Base-by-base conservation (phyloP, 2,113 vertebrate genomes). In the Leucoraja erinaceus region DNA sequence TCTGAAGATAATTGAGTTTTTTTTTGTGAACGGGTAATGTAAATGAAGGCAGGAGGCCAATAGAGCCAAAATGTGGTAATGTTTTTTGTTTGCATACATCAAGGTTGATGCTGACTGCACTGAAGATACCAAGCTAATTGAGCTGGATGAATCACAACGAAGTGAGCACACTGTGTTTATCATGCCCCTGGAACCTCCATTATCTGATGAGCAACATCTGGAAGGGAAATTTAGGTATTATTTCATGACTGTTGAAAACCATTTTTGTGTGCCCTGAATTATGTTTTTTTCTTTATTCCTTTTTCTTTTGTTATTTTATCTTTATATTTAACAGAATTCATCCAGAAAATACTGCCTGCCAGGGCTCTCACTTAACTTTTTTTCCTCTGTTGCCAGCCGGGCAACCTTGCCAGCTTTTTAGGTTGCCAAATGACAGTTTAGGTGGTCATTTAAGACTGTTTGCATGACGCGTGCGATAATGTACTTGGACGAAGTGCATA, bases 121-220 rank as follows among this genome's bases (percentile, higher is more conserved):
- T 0, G 99, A 99, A 95, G 99, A 99, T 91, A 94, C 97, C 0
- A 96, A 95, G 63, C 95, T 99, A 93, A 97, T 99, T 95, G 99
- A 99, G 93, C 96, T 99, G 94, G 99, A 99, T 93, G 99, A 99
- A 83, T 99, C 98, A 38, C 98, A 98, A 94, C 99, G 97, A 94
- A 99, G 98, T 92, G 99, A 99, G 93, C 98, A 99, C 94, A 99
- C 99, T 0, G 98, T 99, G 1, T 98, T 99, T 79, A 97, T 99
- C 94, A 98, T 97, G 97, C 98, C 98, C 9, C 97, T 97, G 6
- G 98, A 99, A 25, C 97, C 98, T 7, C 94, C 96, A 0, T 94
- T 95, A 0, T 93, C 96, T 59, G 96, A 96, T 0, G 97, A 96
- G 79, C 93, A 95, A 6, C 96, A 98, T 5, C 94, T 95, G 33